Conservation (phyloP, 2,797 vertebrate genomes). For the Carapus acus region DNA sequence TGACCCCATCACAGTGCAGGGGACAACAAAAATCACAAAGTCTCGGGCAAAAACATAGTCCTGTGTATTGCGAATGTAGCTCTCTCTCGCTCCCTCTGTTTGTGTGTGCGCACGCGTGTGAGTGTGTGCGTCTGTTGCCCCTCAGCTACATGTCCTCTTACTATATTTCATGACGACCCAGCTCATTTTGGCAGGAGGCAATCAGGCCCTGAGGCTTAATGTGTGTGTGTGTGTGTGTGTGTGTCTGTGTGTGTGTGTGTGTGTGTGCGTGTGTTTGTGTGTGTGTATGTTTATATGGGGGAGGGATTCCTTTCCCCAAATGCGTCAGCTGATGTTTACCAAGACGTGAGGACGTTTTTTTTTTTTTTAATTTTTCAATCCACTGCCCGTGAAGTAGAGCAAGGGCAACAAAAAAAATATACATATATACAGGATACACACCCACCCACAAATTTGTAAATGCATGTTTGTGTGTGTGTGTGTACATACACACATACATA, state of each 20-base stretch:
- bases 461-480: too few relatives aligned
- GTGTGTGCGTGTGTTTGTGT: too few relatives aligned
- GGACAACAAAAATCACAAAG: background rate
- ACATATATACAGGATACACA: too few relatives aligned
- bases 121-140: slow-evolving; percentile 4
- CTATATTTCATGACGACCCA: slow-evolving; percentile 39
- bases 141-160: slow-evolving; percentile 15
- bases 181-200: slow-evolving; percentile 57
- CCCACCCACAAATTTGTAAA: too few relatives aligned
- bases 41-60: background rate
- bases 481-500: too few relatives aligned
- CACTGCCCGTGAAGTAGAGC: slow-evolving; percentile 59
- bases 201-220: slow-evolving; percentile 60
- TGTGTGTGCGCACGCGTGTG: too few relatives aligned
- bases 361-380: slow-evolving; percentile 73
- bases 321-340: slow-evolving; percentile 75
- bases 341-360: slow-evolving; percentile 67
- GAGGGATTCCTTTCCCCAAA: slow-evolving; percentile 69
- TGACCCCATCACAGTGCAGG: too few relatives aligned
- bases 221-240: too few relatives aligned
- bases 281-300: too few relatives aligned
- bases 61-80: background rate
- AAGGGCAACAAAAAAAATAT: slow-evolving; percentile 63
- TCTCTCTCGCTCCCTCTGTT: background rate
- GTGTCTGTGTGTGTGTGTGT: too few relatives aligned